Base-by-base conservation (phyloP, 2,113 vertebrate genomes). In the Cynopterus brachyotis region DNA sequence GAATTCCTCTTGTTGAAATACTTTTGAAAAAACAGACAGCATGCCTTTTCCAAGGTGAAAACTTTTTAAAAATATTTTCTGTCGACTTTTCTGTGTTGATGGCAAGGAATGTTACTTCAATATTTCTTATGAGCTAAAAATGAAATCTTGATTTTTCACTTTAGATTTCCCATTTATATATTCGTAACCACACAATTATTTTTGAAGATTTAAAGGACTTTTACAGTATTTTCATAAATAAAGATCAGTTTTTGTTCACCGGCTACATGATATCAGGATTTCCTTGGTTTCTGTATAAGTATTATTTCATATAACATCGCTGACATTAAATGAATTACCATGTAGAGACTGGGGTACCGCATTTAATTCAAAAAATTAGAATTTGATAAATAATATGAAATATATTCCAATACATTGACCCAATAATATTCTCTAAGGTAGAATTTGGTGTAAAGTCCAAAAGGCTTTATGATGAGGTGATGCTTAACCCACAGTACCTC, bases 251-350 rank as follows among this genome's bases (percentile, higher is more conserved):
- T 84, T 20, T 92, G 50, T 95, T 85, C 73, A 75, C 76, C 76
- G 50, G 35, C 92, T 95, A 30, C 73, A 24, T 80, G 79, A 79
- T 72, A 90, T 35, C 79, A 97, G 87, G 73, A 78, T 90, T 64
- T 96, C 89, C 90, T 96, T 96, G 94, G 32, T 78, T 95, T 95
- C 94, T 92, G 69, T 89, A 73, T 81, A 96, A 82, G 45, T 89
- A 69, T 28, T 59, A 89, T 69, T 95, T 80, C 57, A 50, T 45
- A 35, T 64, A 80, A 73, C 40, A 91, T 60, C 53, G 24, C 42
- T 94, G 91, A 85, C 53, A 81, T 60, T 66, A 85, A 78, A 83
- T 89, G 37, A 83, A 60, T 88, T 87, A 59, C 53, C 91, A 78
- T 57, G 20, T 84, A 69, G 82, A 96, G 67, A 88, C 64, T 26